A percentile compares a stretch with the other conserved stretches of the same genome.
These are phyloP conservation scores for Euglossa dilemma DNA, from an alignment of 1,140 invertebrate genomes.

Conservation along the genomic window DNA sequence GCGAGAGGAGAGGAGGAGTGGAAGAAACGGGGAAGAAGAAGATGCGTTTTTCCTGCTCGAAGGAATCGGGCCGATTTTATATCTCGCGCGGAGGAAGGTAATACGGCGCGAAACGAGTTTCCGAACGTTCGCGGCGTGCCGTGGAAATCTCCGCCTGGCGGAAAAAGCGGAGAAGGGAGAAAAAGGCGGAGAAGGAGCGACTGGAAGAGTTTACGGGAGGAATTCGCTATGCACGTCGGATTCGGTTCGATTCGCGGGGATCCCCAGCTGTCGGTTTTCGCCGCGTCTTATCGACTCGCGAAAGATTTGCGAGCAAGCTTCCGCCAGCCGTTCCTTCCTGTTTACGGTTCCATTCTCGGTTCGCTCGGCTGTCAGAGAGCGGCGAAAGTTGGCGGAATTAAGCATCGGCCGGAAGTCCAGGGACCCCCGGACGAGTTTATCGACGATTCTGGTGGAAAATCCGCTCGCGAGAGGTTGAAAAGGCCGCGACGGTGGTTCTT, in stretches of 20 bases:
- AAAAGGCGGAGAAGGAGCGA: background rate
- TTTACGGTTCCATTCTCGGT: slow-evolving; percentile 27
- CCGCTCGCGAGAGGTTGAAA: slow-evolving; percentile 58
- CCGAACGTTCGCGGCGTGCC: background rate
- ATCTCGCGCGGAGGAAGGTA: too few species aligned
- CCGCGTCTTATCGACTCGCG: background rate
- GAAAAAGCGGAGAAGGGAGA: rapidly evolving
- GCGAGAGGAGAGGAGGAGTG: too few species aligned
- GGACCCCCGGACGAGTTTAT: slow-evolving; percentile 46
- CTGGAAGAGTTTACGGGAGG: slow-evolving; percentile 12
- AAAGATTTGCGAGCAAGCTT: too few species aligned
- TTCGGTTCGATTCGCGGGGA: slow-evolving; percentile 20
- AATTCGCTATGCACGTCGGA: slow-evolving; percentile 24
- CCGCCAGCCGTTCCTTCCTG: background rate
- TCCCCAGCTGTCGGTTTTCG: slow-evolving; percentile 16
- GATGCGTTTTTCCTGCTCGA: too few species aligned
- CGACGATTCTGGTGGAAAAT: slow-evolving; percentile 58
- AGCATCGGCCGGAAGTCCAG: slow-evolving; percentile 61
- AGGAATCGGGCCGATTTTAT: too few species aligned
- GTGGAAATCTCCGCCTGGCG: background rate
- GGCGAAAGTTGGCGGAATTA: slow-evolving; percentile 66
- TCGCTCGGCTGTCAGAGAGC: slow-evolving; percentile 28
- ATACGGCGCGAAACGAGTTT: too few species aligned
- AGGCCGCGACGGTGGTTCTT: slow-evolving; percentile 9
- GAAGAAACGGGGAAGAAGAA: too few species aligned